These are phyloP conservation scores for Aegypius monachus DNA, from an alignment of 2,113 vertebrate species.

Conservation along the genomic window DNA sequence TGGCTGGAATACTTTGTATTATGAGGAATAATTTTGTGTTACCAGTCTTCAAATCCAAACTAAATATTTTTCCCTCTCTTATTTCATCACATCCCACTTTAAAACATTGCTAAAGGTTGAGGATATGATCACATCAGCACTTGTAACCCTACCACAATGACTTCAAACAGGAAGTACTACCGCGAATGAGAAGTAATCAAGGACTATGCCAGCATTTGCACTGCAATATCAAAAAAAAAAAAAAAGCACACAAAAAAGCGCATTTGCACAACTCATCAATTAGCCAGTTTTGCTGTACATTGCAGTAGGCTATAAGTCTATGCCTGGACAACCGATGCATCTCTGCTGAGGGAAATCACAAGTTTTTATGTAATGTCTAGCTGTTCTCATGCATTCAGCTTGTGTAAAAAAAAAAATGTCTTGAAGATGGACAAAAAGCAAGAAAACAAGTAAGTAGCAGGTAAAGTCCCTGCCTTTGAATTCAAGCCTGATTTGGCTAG, in stretches of 20 bases:
- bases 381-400: not conserved
- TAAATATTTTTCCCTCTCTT: not conserved
- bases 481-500: not conserved
- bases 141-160: not conserved
- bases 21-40: not conserved
- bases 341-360: not conserved
- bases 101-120: not conserved
- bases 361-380: not conserved
- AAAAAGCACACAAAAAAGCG: no score
- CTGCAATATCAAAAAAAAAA: not conserved
- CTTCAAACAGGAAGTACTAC: not conserved
- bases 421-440: not conserved
- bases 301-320: not conserved
- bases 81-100: not conserved
- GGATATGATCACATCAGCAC: not conserved
- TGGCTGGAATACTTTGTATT: not conserved
- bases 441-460: not conserved
- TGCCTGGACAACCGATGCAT: not conserved
- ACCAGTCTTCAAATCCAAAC: not conserved
- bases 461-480: not conserved
- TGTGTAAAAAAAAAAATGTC: not conserved
- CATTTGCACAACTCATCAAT: not conserved
- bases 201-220: not conserved
- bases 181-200: not conserved
- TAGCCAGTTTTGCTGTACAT: not conserved